Conservation (phyloP, 2,797 vertebrate species). For the Girardinus metallicus region DNA sequence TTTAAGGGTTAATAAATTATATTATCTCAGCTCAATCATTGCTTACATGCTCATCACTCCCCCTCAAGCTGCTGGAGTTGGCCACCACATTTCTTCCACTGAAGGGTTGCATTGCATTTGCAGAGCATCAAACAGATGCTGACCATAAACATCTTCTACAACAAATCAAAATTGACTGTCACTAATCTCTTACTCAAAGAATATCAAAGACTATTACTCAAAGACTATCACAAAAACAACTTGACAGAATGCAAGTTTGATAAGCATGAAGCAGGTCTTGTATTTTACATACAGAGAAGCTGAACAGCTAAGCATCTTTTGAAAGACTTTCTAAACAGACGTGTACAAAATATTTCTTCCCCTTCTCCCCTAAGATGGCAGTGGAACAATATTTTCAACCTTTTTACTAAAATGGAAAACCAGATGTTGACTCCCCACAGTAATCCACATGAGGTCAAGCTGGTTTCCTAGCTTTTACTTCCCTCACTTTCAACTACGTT, state of each 20-base stretch:
- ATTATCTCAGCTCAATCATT: slow-evolving; percentile 33
- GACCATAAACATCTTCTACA: slow-evolving; percentile 18
- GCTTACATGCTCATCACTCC: slow-evolving; percentile 56
- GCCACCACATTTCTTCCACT: slow-evolving; percentile 25
- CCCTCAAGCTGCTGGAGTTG: slow-evolving; percentile 40
- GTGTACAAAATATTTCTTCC: slow-evolving; percentile 50
- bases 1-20: slow-evolving; percentile 55
- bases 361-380: slow-evolving; percentile 28
- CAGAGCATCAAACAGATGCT: slow-evolving; percentile 35
- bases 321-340: slow-evolving; percentile 32
- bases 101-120: slow-evolving; percentile 31
- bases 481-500: neutral
- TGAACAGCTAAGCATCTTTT: slow-evolving; percentile 34
- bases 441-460: slow-evolving; percentile 30
- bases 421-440: slow-evolving; percentile 62
- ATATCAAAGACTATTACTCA: neutral
- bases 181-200: slow-evolving; percentile 1
- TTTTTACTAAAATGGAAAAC: slow-evolving; percentile 57
- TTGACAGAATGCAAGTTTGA: slow-evolving; percentile 5
- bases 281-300: slow-evolving; percentile 35
- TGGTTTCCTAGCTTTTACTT: slow-evolving; percentile 4
- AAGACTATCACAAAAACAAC: slow-evolving; percentile 14
- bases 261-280: slow-evolving; percentile 15
- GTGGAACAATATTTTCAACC: slow-evolving; percentile 55
- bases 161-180: slow-evolving; percentile 18